Evolutionary conservation across 2,888 invertebrate genomes (phyloP), one percentile per base, ranked within the genome.

Genomic region (Nezara viridula): DNA sequence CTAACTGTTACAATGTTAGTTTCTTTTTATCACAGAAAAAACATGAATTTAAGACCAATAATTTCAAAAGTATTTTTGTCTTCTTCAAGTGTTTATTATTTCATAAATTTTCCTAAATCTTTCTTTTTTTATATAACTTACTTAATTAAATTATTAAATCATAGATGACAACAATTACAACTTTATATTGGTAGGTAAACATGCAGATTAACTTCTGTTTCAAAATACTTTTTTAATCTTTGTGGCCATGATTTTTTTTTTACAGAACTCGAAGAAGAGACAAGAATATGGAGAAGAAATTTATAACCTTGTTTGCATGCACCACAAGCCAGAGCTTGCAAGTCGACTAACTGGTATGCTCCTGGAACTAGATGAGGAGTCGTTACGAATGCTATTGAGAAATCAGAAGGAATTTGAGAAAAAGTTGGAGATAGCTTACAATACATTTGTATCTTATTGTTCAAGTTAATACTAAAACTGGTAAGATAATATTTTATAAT

Each of bases 311-410:
- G 90, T 90, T 9, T 85, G 89, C n/a, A 44, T 77, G n/a, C 37
- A 89, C n/a, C 86, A 90, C 27, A 47, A 90, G 50, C 85, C 89
- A 32, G 88, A 90, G 16, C 52, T 90, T 24, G 90, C 91, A 0
- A 89, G 90, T 19, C 91, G 90, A 37, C 60, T 91, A 81, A 91
- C 91, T 44, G 91, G 91, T 47, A 91, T 91, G 91, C 89, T 91
- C 32, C 88, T 91, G 16, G 91, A 91, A 86, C 88, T 91, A 21
- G 90, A 90, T n/a, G 88, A 89, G n/a, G 77, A 81, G 4, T 52
- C 81, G 1, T 37, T 91, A 14, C 77, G 90, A 9, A 85, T n/a
- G 19, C 55, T 91, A 24, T 55, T 91, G 19, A 89, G 19, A 1
- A 88, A 91, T 85, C 24, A 55, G 12, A 52, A 88, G n/a, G 90